Base-by-base conservation (phyloP, 2,113 vertebrate species). In the Plecturocebus donacophilus region DNA sequence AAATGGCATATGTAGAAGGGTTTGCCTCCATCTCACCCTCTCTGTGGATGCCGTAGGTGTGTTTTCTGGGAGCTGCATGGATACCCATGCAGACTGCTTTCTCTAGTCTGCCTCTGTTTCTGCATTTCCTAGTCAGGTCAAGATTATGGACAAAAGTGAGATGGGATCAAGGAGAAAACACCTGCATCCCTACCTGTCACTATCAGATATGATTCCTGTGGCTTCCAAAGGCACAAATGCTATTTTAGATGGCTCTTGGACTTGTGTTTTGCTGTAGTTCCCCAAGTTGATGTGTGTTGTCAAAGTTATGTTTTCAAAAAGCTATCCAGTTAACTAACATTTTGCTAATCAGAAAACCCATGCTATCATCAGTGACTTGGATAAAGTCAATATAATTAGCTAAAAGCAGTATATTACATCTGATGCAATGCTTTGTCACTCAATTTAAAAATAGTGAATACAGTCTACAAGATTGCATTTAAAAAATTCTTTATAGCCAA, bases 391-490 rank as follows among this genome's bases (percentile, higher is more conserved):
- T 32, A 30, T 64, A 30, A 32, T 64, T 14, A 77, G 40, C 30
- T 91, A 93, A 95, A 23, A 56, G 13, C 35, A 66, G 1, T 54
- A 71, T 95, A 91, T 94, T 83, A 70, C 42, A 58, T 90, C 42
- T 77, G 45, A 87, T 91, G 10, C 54, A 76, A 71, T 89, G 35
- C 23, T 85, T 89, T 87, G 40, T 45, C 38, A n/a, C 3, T 61
- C 80, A 92, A 77, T 70, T 54, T 82, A 71, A 90, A 94, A 76
- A 45, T 91, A 81, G n/a, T 49, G 84, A 66, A 68, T 87, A 42
- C 7, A 30, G 32, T 75, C 11, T 79, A n/a, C 2, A 91, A 61
- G n/a, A 11, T 38, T 84, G 27, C 38, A 19, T 77, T 71, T 89
- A 81, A 75, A 91, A 17, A 10, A 25, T 73, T 20, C 87, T 86